These are phyloP conservation scores for Drosophila nebulosa DNA, from an alignment of 1,140 invertebrate genomes.

Conservation along the genomic window DNA sequence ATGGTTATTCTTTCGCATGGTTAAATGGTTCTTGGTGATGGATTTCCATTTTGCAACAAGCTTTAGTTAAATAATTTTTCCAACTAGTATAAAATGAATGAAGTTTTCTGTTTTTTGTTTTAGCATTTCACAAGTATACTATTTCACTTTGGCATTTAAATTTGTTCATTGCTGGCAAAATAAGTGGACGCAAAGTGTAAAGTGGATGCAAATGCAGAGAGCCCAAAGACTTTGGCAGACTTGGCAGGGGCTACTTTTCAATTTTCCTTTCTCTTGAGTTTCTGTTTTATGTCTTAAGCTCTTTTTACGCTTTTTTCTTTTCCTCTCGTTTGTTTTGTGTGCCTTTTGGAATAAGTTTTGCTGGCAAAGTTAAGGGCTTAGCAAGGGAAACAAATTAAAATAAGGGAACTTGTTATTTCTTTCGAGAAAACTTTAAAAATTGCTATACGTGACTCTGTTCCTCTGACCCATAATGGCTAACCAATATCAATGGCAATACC, in stretches of 20 bases:
- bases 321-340: not conserved
- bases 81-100: not conserved
- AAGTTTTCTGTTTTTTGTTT: not conserved
- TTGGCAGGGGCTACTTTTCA: not conserved
- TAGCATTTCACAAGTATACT: not conserved
- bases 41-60: not conserved
- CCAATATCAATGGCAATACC: slow-evolving; percentile 12
- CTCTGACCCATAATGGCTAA: slow-evolving; percentile 27
- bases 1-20: not conserved
- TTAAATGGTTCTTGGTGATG: not conserved
- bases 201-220: not conserved
- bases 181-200: not conserved
- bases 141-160: not conserved
- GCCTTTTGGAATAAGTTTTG: not conserved
- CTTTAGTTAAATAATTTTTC: not conserved
- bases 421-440: not conserved
- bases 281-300: not conserved
- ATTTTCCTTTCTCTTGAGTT: not conserved
- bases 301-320: not conserved
- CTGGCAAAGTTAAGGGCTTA: not conserved
- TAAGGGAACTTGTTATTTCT: not conserved
- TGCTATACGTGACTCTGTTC: not conserved
- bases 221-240: not conserved
- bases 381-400: slow-evolving; percentile 1
- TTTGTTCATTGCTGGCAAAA: slow-evolving; percentile 1